phyloP scores from a whole-genome alignment of 2,113 vertebrate genomes.

The Nerophis lumbriciformis region DNA sequence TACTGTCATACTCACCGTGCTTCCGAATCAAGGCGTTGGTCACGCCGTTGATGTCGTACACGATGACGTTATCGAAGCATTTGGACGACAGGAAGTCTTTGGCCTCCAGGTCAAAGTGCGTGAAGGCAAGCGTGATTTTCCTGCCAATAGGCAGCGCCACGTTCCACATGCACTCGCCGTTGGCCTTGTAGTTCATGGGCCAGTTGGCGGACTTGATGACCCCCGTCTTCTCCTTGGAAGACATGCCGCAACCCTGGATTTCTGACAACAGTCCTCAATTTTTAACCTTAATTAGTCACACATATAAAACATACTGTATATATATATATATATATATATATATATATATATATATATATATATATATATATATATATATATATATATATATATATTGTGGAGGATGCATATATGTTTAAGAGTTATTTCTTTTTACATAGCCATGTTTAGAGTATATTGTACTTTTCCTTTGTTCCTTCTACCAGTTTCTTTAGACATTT shows the following conservation, averaged over 20 bases:
- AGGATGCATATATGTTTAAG: no score
- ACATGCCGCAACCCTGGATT: slow-evolving; percentile 69
- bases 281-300: no score
- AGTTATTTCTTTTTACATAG: no score
- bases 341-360: no score
- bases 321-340: no score
- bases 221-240: slow-evolving; percentile 54
- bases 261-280: slow-evolving; percentile 43
- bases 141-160: slow-evolving; percentile 48
- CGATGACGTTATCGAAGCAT: slow-evolving; percentile 59
- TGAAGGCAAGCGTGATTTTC: slow-evolving; percentile 65
- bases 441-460: no score
- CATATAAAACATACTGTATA: no score
- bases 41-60: slow-evolving; percentile 48
- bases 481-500: no score
- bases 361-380: no score
- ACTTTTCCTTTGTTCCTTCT: no score
- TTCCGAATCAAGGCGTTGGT: slow-evolving; percentile 33
- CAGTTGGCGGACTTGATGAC: slow-evolving; percentile 71
- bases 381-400: no score
- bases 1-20: slow-evolving; percentile 44
- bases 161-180: slow-evolving; percentile 70
- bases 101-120: slow-evolving; percentile 69
- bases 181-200: slow-evolving; percentile 70
- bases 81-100: slow-evolving; percentile 37